Percentiles rank a stretch among this genome's conserved stretches.
Conservation (phyloP, 2,888 invertebrate genomes). For the Cryptocephalus moraei region DNA sequence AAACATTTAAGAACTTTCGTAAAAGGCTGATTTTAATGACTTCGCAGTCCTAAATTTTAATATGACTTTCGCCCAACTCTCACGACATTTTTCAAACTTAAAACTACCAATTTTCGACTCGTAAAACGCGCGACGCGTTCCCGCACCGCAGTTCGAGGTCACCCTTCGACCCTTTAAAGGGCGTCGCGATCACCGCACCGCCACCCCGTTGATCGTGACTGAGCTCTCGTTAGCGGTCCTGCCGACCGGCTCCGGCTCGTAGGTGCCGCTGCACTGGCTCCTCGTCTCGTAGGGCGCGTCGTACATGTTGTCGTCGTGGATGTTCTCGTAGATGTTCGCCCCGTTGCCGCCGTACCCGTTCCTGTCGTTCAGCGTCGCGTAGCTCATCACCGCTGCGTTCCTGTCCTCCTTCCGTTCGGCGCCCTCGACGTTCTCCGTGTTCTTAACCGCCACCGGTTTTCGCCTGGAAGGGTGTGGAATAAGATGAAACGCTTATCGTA, state of each 20-base stretch:
- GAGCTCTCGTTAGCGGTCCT: slow-evolving; percentile 42
- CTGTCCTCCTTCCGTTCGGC: slow-evolving; percentile 79
- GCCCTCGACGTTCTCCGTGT: slow-evolving; percentile 79
- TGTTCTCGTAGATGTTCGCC: slow-evolving; percentile 51
- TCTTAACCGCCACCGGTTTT: slow-evolving; percentile 77
- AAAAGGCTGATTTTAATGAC: too few species aligned
- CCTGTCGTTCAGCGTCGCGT: slow-evolving; percentile 68
- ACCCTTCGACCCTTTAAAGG: too few species aligned
- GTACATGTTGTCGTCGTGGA: slow-evolving; percentile 60
- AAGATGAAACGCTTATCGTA: too few species aligned
- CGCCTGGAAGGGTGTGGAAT: slow-evolving; percentile 46
- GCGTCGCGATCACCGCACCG: slow-evolving; percentile 64
- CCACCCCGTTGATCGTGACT: slow-evolving; percentile 82
- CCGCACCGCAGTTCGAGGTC: too few species aligned
- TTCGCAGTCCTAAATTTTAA: too few species aligned
- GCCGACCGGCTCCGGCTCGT: slow-evolving; percentile 56
- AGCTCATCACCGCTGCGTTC: slow-evolving; percentile 82
- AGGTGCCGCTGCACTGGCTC: slow-evolving; percentile 45
- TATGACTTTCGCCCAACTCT: too few species aligned
- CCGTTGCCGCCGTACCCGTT: slow-evolving; percentile 36
- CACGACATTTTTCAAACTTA: too few species aligned
- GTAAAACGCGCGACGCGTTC: too few species aligned
- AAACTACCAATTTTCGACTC: too few species aligned
- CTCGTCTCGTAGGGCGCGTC: slow-evolving; percentile 66
- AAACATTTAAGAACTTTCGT: too few species aligned